Percentiles rank a stretch among this genome's conserved stretches.
phyloP scores from a whole-genome alignment of 2,113 vertebrate species.

The Tiliqua scincoides region DNA sequence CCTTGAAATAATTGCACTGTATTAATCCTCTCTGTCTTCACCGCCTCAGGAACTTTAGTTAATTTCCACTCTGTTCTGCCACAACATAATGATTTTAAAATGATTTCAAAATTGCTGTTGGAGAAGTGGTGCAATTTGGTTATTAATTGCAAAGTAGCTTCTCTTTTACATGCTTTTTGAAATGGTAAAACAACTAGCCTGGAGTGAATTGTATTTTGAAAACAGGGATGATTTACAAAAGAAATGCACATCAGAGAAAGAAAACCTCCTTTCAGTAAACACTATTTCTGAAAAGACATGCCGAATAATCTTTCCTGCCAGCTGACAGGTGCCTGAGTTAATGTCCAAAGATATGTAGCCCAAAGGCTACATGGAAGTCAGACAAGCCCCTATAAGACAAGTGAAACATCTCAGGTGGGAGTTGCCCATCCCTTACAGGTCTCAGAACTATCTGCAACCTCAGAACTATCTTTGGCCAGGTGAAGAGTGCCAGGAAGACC shows the following conservation, averaged over 20 bases:
- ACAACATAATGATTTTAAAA: slow-evolving; percentile 25
- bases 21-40: slow-evolving; percentile 6
- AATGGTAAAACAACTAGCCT: slow-evolving; percentile 30
- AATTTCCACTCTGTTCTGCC: slow-evolving; percentile 26
- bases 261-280: no score
- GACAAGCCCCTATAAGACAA: no score
- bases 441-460: no score
- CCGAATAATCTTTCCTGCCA: not conserved
- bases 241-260: not conserved
- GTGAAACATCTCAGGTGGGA: no score
- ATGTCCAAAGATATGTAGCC: not conserved
- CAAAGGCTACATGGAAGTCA: no score
- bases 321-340: not conserved
- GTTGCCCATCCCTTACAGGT: no score
- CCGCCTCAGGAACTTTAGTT: slow-evolving; percentile 4
- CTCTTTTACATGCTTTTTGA: slow-evolving; percentile 8
- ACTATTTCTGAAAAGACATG: not conserved
- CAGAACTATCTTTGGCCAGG: no score
- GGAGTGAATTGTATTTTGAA: not conserved
- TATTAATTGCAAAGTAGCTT: slow-evolving; percentile 23
- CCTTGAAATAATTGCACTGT: slow-evolving; percentile 30
- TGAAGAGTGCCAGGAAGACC: no score
- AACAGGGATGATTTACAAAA: not conserved
- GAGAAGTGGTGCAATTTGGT: slow-evolving; percentile 9
- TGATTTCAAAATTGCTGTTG: slow-evolving; percentile 20